These are phyloP conservation scores for Litoditis marina DNA, from an alignment of 2,888 invertebrate genomes.

Conservation along the genomic window DNA sequence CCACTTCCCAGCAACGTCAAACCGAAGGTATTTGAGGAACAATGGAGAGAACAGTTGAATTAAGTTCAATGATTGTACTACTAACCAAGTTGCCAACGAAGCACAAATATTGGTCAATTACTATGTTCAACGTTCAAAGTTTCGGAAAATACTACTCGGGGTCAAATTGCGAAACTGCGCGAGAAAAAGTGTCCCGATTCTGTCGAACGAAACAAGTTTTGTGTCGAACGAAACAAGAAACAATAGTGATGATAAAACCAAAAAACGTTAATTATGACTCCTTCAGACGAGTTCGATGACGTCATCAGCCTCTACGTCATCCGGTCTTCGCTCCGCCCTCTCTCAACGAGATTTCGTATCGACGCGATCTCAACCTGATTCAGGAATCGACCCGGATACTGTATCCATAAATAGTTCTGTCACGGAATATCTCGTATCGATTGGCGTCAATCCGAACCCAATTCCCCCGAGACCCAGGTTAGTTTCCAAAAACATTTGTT, in stretches of 20 bases:
- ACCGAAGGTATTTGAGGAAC: conserved; percentile 13
- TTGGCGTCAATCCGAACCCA: conserved; percentile 45
- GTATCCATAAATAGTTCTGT: conserved; percentile 48
- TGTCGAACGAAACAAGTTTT: too few species aligned
- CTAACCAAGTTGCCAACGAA: too few species aligned
- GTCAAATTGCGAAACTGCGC: too few species aligned
- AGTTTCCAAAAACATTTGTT: too few species aligned
- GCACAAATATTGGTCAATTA: too few species aligned
- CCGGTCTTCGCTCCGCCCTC: conserved; percentile 19
- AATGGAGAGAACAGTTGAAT: too few species aligned
- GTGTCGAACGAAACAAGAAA: too few species aligned
- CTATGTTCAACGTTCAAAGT: too few species aligned
- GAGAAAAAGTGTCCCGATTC: too few species aligned
- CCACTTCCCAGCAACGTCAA: neutral
- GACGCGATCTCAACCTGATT: conserved; percentile 48
- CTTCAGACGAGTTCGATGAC: conserved; percentile 24
- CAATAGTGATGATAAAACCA: neutral
- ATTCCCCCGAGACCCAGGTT: conserved; percentile 10
- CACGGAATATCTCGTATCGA: conserved; percentile 49
- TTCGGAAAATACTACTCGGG: too few species aligned
- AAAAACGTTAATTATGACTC: neutral
- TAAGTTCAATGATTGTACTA: too few species aligned
- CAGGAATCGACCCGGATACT: conserved; percentile 55
- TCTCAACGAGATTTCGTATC: conserved; percentile 20
- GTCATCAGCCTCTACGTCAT: conserved; percentile 30